phyloP scores from a whole-genome alignment of 2,113 vertebrate genomes.

The Prolemur simus region DNA sequence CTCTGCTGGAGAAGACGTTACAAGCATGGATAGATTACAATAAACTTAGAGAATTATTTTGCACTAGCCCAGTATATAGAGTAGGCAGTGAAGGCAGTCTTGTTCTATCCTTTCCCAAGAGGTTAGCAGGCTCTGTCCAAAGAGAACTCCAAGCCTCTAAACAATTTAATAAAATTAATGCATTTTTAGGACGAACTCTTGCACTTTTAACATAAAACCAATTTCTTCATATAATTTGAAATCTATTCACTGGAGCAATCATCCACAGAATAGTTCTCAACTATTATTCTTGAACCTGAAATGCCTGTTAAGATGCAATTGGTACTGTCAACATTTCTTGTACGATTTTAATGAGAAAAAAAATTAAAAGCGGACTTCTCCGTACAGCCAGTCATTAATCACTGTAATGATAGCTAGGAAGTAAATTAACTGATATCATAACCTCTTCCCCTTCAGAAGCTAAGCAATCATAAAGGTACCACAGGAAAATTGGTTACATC shows the following conservation, averaged over 20 bases:
- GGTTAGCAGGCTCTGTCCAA: neutral
- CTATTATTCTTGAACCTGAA: constrained; percentile 62
- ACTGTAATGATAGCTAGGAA: constrained; percentile 75
- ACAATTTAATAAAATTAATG: constrained; percentile 48
- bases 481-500: constrained; percentile 68
- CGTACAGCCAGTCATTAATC: constrained; percentile 78
- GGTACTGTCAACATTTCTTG: constrained; percentile 77
- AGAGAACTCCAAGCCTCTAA: constrained; percentile 2
- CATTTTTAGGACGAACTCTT: constrained; percentile 31
- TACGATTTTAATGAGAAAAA: constrained; percentile 79
- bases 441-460: constrained; percentile 64
- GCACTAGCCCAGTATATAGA: neutral
- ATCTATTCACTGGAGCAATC: constrained; percentile 41
- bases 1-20: neutral
- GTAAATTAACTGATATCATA: constrained; percentile 79
- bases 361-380: constrained; percentile 73
- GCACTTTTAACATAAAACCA: constrained; percentile 45
- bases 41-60: neutral
- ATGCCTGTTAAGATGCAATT: constrained; percentile 65
- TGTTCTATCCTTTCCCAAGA: neutral
- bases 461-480: constrained; percentile 72
- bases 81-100: neutral
- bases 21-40: neutral
- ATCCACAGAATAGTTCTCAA: constrained; percentile 59
- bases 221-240: constrained; percentile 63